Conservation (phyloP, 53 echinoderm and acorn worm genomes). For the Crossaster papposus region DNA sequence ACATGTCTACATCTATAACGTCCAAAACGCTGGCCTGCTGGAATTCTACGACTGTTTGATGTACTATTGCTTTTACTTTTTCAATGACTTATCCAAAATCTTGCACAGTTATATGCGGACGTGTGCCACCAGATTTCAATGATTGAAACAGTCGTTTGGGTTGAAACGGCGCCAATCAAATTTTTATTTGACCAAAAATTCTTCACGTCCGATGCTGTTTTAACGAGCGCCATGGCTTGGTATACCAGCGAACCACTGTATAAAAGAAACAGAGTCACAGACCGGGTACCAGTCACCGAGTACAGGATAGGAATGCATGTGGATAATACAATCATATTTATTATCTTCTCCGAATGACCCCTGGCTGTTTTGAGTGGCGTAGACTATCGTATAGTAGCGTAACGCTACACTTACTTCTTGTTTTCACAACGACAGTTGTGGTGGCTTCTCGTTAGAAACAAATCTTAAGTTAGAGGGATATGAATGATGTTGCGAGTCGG, state of each 20-base stretch:
- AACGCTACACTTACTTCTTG: constrained; percentile 50
- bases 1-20: constrained; percentile 45
- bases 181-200: constrained; percentile 22
- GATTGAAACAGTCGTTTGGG: constrained; percentile 15
- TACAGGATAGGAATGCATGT: constrained; percentile 10
- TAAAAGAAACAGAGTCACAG: too few relatives aligned
- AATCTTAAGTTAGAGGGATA: background rate
- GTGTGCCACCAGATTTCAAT: background rate
- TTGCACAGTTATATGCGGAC: background rate
- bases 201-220: background rate
- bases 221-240: constrained; percentile 6
- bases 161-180: constrained; percentile 2
- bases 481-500: background rate
- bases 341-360: constrained; percentile 2
- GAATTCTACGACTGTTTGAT: constrained; percentile 41
- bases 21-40: background rate
- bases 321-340: constrained; percentile 49
- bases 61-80: background rate
- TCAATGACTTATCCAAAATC: background rate
- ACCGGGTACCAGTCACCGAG: constrained; percentile 37
- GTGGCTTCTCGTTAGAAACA: background rate
- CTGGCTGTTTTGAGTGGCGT: constrained; percentile 55
- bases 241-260: constrained; percentile 3
- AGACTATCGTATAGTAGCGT: background rate
- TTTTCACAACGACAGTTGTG: constrained; percentile 47